A percentile compares a stretch with the other conserved stretches of the same genome.
These are phyloP conservation scores for Dromas ardeola DNA, from an alignment of 2,113 vertebrate genomes.

Conservation along the genomic window DNA sequence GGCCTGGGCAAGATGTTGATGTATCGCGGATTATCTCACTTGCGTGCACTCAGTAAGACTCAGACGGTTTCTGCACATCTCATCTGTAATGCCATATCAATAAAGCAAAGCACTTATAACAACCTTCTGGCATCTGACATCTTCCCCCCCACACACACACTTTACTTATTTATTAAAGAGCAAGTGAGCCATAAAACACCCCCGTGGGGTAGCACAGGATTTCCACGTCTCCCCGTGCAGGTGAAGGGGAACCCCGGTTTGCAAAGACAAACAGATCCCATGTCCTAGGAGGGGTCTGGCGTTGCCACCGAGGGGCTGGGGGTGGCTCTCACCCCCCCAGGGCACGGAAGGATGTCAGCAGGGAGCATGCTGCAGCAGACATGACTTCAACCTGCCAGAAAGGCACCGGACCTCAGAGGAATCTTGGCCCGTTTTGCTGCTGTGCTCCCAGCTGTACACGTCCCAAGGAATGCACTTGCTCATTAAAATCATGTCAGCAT, in stretches of 20 bases:
- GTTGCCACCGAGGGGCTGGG: not conserved
- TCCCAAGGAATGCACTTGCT: constrained; percentile 9
- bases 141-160: rapidly evolving
- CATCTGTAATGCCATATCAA: constrained; percentile 16
- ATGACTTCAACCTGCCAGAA: not conserved
- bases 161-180: not conserved
- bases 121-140: not conserved
- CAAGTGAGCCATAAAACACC: not conserved
- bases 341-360: not conserved
- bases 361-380: not conserved
- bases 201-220: not conserved
- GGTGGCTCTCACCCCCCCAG: not conserved
- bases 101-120: constrained; percentile 39
- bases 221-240: not conserved
- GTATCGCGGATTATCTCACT: not conserved
- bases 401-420: not conserved
- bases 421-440: not conserved
- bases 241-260: not conserved
- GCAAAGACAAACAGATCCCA: not conserved
- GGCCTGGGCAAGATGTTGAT: not conserved
- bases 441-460: not conserved
- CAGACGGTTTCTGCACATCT: constrained; percentile 27
- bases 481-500: not conserved
- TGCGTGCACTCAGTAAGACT: not conserved
- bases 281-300: not conserved